Evolutionary conservation across 1,140 invertebrate species (phyloP).

Genomic region (Drosophila bocki): DNA sequence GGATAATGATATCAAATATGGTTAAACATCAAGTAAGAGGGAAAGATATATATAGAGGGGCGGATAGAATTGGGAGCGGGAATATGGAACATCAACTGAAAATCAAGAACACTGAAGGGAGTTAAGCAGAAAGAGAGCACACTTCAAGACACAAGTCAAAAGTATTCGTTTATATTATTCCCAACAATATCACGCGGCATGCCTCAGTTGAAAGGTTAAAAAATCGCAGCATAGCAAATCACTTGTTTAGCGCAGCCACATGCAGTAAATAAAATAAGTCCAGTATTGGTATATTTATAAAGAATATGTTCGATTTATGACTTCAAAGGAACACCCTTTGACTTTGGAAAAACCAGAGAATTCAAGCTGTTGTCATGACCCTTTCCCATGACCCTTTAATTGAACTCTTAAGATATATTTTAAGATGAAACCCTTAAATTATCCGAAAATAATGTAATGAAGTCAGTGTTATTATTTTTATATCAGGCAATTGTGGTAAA

Average conservation of each 20-base stretch:
- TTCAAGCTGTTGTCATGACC: neutral
- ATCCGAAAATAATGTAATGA: too few species aligned
- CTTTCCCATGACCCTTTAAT: neutral
- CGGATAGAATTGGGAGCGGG: constrained; percentile 28
- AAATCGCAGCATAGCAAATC: constrained; percentile 17
- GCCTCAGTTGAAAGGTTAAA: constrained; percentile 29
- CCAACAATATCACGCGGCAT: constrained; percentile 33
- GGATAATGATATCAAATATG: constrained; percentile 50
- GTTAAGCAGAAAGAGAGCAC: constrained; percentile 41
- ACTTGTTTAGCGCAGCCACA: constrained; percentile 10
- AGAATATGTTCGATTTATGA: neutral
- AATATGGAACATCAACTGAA: constrained; percentile 41
- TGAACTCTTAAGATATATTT: too few species aligned
- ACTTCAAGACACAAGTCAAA: constrained; percentile 62
- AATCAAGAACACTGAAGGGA: constrained; percentile 36
- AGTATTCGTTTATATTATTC: constrained; percentile 4
- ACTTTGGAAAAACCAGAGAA: neutral
- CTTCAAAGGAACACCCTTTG: neutral
- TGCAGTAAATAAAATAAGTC: constrained; percentile 4
- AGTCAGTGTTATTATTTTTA: neutral
- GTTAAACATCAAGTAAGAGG: constrained; percentile 52
- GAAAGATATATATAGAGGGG: constrained; percentile 19
- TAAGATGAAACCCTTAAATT: too few species aligned
- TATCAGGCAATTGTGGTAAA: neutral
- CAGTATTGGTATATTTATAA: neutral